These are phyloP conservation scores for Agrenia bidenticulata DNA, from an alignment of 2,888 invertebrate genomes.

Conservation along the genomic window DNA sequence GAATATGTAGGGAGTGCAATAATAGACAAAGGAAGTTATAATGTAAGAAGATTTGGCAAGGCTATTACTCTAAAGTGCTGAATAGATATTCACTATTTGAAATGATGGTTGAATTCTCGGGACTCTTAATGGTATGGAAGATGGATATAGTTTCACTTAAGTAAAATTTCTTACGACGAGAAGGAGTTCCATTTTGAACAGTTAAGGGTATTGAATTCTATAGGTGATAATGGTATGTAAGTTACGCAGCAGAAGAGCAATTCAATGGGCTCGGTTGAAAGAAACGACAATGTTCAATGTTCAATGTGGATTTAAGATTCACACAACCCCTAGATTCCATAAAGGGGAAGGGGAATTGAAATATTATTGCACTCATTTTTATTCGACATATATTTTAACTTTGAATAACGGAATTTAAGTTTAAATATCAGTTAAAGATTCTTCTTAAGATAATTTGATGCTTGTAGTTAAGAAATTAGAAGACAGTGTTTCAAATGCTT, in stretches of 20 bases:
- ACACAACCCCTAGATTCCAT: background rate
- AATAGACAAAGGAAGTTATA: too few relatives aligned
- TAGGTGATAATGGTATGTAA: constrained; percentile 5
- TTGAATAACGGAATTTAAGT: background rate
- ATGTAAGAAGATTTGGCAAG: too few relatives aligned
- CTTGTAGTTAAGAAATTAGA: too few relatives aligned
- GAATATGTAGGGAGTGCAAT: too few relatives aligned
- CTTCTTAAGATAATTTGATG: too few relatives aligned
- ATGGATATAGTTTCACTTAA: constrained; percentile 12
- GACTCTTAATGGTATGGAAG: background rate
- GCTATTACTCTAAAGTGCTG: too few relatives aligned
- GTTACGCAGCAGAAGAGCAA: background rate
- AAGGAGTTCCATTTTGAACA: background rate
- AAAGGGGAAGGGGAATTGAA: background rate
- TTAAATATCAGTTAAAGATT: background rate
- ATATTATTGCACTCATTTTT: constrained; percentile 28
- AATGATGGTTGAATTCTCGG: background rate
- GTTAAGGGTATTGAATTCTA: too few relatives aligned
- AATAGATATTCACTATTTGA: too few relatives aligned
- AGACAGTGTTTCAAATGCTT: background rate
- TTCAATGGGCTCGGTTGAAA: constrained; percentile 17
- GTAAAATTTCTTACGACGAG: background rate
- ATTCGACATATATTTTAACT: constrained; percentile 26
- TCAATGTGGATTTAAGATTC: constrained; percentile 15
- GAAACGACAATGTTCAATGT: constrained; percentile 5